phyloP scores from a whole-genome alignment of 1,140 invertebrate species.

The Fragariocoptes setiger region DNA sequence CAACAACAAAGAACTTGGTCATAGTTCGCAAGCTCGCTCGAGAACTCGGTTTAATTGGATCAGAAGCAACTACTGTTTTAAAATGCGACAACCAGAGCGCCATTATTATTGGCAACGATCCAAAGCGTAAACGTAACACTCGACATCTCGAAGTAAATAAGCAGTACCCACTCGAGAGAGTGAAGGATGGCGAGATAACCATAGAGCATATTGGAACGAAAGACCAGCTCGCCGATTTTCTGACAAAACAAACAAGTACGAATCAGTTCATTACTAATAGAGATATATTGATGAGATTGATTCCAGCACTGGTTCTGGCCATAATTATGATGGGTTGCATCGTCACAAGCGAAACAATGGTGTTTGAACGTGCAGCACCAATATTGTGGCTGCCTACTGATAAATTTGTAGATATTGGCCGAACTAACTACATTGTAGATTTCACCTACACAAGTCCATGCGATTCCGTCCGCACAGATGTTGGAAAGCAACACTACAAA shows the following conservation, averaged over 20 bases:
- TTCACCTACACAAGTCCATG: no score
- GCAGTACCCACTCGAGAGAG: slow-evolving; percentile 16
- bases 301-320: no score
- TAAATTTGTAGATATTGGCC: no score
- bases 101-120: slow-evolving; percentile 11
- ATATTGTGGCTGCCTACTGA: no score
- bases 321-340: no score
- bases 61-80: slow-evolving; percentile 1
- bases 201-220: not conserved
- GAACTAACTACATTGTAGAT: no score
- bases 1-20: slow-evolving; percentile 15
- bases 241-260: slow-evolving; percentile 9
- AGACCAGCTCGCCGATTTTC: slow-evolving; percentile 8
- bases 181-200: slow-evolving; percentile 13
- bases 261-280: no score
- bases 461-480: no score
- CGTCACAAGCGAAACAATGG: no score
- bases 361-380: no score
- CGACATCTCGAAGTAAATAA: slow-evolving; percentile 13
- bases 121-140: slow-evolving; percentile 9
- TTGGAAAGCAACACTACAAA: no score
- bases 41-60: slow-evolving; percentile 1
- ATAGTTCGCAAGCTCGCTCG: slow-evolving; percentile 9
- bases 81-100: slow-evolving; percentile 13
- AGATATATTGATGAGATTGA: no score